These are phyloP conservation scores for Entelurus aequoreus DNA, from an alignment of 2,113 vertebrate genomes.

Conservation along the genomic window DNA sequence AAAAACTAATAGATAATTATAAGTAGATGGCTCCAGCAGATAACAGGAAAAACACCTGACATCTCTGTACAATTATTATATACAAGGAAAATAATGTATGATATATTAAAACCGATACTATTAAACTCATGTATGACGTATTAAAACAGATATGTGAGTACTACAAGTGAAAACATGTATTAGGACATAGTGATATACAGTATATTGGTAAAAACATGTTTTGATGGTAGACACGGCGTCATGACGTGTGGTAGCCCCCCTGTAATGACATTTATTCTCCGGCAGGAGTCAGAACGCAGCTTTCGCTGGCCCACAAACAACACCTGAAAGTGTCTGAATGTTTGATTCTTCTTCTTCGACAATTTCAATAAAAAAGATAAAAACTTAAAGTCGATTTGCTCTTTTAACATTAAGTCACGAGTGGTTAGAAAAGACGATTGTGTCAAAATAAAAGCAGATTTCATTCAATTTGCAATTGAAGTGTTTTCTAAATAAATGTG, in stretches of 20 bases:
- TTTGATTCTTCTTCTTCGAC: neutral
- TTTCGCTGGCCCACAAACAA: conserved; percentile 53
- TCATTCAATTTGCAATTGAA: no score
- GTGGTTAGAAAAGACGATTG: neutral
- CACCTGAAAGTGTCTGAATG: neutral
- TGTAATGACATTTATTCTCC: conserved; percentile 69
- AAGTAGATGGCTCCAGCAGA: no score
- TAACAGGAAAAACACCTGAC: no score
- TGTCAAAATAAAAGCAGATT: neutral
- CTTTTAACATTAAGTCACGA: neutral
- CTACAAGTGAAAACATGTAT: no score
- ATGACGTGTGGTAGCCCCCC: conserved; percentile 40
- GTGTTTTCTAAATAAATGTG: no score
- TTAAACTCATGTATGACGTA: no score
- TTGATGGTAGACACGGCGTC: neutral
- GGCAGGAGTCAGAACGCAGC: conserved; percentile 69
- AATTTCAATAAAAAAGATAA: neutral
- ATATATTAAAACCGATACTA: no score
- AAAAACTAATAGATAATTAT: no score
- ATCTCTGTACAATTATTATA: no score
- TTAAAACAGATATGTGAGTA: no score
- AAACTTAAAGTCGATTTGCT: neutral
- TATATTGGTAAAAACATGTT: neutral
- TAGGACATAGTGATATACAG: no score
- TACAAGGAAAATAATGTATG: no score